phyloP scores from a whole-genome alignment of 2,888 invertebrate genomes.

The Bruchidius siliquastri region DNA sequence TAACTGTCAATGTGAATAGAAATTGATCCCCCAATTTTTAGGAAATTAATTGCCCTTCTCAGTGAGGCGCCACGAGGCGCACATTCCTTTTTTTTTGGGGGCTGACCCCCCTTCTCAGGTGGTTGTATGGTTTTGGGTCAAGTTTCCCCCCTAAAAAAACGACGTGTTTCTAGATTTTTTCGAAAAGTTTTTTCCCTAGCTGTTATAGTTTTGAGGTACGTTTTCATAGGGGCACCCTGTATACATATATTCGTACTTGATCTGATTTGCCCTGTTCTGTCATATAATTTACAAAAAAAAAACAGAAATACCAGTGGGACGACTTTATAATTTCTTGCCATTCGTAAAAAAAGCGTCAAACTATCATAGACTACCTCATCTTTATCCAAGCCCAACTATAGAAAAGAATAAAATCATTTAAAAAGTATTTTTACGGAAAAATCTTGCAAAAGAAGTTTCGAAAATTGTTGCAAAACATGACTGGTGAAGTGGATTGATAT shows the following conservation, averaged over 20 bases:
- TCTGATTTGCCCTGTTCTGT: background rate
- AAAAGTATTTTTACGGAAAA: slow-evolving; percentile 23
- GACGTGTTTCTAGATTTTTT: too few species aligned
- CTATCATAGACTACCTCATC: slow-evolving; percentile 67
- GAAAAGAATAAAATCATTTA: slow-evolving; percentile 39
- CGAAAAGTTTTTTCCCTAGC: too few species aligned
- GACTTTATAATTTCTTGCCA: slow-evolving; percentile 14
- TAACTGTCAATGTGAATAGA: too few species aligned
- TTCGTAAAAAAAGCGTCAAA: slow-evolving; percentile 27
- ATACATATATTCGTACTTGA: background rate
- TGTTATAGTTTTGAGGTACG: too few species aligned
- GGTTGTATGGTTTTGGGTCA: too few species aligned
- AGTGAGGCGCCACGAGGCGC: too few species aligned
- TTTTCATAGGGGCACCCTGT: too few species aligned
- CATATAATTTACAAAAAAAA: background rate
- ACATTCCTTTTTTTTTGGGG: too few species aligned
- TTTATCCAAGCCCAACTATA: slow-evolving; percentile 86
- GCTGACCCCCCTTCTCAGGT: too few species aligned
- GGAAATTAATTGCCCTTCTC: too few species aligned
- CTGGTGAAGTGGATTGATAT: slow-evolving; percentile 20
- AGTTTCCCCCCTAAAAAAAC: too few species aligned
- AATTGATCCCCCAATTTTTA: too few species aligned
- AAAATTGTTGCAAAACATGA: slow-evolving; percentile 23
- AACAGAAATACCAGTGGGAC: background rate
- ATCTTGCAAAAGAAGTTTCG: slow-evolving; percentile 23